Percentiles rank a stretch among this genome's conserved stretches.
phyloP scores from a whole-genome alignment of 2,113 vertebrate species.

The Globicephala melas region DNA sequence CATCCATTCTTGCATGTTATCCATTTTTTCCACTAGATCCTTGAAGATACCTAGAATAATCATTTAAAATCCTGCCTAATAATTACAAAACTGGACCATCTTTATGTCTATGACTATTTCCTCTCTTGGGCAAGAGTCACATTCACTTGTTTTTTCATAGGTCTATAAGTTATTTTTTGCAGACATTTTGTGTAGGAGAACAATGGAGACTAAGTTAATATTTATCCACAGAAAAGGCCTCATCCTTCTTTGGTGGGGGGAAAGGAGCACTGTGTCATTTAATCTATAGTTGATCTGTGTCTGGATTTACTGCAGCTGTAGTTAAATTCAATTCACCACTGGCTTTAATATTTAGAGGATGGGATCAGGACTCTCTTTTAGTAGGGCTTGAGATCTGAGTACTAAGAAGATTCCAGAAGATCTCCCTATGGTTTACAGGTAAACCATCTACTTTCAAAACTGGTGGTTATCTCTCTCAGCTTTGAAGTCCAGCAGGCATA shows the following conservation, averaged over 20 bases:
- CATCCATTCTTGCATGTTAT: not conserved
- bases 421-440: not conserved
- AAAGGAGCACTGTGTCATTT: not conserved
- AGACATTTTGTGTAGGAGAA: not conserved
- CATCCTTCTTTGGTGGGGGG: not conserved
- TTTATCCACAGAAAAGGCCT: not conserved
- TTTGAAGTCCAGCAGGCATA: not conserved
- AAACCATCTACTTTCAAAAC: not conserved
- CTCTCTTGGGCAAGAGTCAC: not conserved
- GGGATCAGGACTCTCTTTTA: not conserved
- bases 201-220: not conserved
- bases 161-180: not conserved
- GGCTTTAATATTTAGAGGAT: not conserved
- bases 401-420: not conserved
- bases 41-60: not conserved
- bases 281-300: not conserved
- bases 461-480: not conserved
- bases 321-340: not conserved
- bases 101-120: not conserved
- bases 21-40: not conserved
- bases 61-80: not conserved
- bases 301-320: not conserved
- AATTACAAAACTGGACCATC: not conserved
- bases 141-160: not conserved
- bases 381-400: not conserved